Evolutionary conservation across 2,113 vertebrate genomes (phyloP), one percentile per base, ranked within the genome.

Genomic region (Mesitornis unicolor): DNA sequence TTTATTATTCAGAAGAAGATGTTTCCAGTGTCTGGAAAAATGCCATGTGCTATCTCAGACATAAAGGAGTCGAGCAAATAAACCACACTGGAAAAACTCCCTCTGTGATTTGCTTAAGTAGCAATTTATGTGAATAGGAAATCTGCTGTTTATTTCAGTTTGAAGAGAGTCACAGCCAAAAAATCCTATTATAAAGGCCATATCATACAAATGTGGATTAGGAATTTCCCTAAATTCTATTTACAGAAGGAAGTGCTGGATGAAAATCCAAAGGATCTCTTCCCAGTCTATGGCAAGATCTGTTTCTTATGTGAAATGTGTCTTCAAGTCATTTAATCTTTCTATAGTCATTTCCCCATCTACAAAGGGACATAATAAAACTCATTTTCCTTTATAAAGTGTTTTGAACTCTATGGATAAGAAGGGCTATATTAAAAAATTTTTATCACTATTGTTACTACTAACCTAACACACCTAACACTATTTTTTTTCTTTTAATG

Each of bases 211-310:
- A 89, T 33, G 28, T 64, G 76, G 42, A 91, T 67, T 70, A 90
- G 76, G 87, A 93, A 73, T 88, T 88, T 90, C 91, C 84, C 59
- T 56, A 69, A 93, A 38, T 77, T 91, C 92, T 95, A 59, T 95
- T 92, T 95, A 93, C 26, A 81, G 89, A 90, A 95, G 71, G 69
- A 93, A 89, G 47, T 38, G 17, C 20, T 7, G 6, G 38, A 80
- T 16, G 7, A 80, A 83, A 59, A 87, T 68, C 53, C 63, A 84
- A 50, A 79, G 28, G 25, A 84, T 90, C 63, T 87, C 65, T 45
- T 89, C 42, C 59, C 48, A 33, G 28, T 43, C n/a, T 56, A 56
- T 15, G 35, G 35, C 29, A 71, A 81, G 60, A 77, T 53, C 29
- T 68, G n/a, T 60, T 94, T 71, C 69, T 53, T 56, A 64, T 0